phyloP scores from a whole-genome alignment of 2,888 invertebrate genomes.

The Lasioglossum marginatum region DNA sequence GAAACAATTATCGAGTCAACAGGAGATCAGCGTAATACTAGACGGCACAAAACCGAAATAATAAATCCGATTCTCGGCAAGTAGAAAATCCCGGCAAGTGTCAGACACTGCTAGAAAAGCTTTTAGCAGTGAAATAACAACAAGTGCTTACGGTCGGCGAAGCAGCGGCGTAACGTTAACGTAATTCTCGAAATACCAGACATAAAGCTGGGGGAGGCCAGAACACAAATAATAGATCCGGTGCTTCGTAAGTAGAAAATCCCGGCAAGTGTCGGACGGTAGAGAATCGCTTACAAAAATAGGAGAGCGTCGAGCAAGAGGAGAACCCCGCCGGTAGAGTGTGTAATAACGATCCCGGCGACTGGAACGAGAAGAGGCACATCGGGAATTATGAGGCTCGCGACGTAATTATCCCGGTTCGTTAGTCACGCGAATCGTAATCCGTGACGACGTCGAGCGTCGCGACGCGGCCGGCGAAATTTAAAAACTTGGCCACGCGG shows the following conservation, averaged over 20 bases:
- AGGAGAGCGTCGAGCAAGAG: not conserved
- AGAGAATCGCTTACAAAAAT: not conserved
- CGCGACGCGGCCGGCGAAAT: slow-evolving; percentile 46
- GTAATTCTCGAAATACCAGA: not conserved
- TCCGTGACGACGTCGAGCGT: slow-evolving; percentile 19
- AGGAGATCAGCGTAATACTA: not conserved
- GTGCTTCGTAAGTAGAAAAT: not conserved
- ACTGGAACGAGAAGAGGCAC: not conserved
- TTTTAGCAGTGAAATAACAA: slow-evolving; percentile 6
- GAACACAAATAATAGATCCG: not conserved
- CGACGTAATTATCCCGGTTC: slow-evolving; percentile 45
- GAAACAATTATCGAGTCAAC: not conserved
- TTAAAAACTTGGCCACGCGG: slow-evolving; percentile 76
- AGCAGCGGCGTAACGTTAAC: not conserved
- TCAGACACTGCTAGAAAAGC: not conserved
- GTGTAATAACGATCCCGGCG: not conserved
- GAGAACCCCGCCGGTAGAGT: not conserved
- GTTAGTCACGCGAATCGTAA: slow-evolving; percentile 39
- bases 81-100: slow-evolving; percentile 1
- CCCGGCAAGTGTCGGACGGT: not conserved
- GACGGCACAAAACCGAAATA: not conserved
- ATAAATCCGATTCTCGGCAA: not conserved
- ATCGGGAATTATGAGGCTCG: slow-evolving; percentile 26
- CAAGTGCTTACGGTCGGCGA: not conserved
- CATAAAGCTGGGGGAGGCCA: not conserved